Evolutionary conservation across 2,113 vertebrate species (phyloP), one percentile per base, ranked within the genome.

Genomic region (Psephotus haematonotus): DNA sequence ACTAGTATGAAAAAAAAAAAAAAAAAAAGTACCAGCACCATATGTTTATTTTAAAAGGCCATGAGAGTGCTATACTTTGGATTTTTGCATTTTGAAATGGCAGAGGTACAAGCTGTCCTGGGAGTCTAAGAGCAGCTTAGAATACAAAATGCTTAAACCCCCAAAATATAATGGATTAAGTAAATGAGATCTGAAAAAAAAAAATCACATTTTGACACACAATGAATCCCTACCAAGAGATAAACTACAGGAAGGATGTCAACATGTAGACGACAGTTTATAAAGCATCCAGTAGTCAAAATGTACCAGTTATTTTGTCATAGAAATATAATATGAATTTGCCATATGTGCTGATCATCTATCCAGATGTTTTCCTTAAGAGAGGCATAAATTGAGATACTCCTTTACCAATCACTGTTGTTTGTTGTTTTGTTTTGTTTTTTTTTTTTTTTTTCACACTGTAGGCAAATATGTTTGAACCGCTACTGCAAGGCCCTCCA

Each of bases 361-460:
- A 15, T 24, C 9, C 17, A 57, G 17, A n/a, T 71, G 13, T 80
- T 93, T 80, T 82, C 10, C 6, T 9, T 52, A 6, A 35, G 18
- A 77, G 12, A 62, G 49, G 16, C 8, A 93, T 31, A 95, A 92
- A 67, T 88, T 35, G 59, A 77, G 11, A 11, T 13, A 47, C 3
- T 9, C 12, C 24, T 87, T 84, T 49, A 41, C 5, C 14, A 59
- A 22, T 1, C 2, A 10, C 3, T 43, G 59, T 10, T 35, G 59
- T n/a, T n/a, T n/a, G 55, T 14, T n/a, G 13, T 0, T 2, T 75
- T n/a, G 13, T 0, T 2, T 75, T 71, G 0, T 2, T 75, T 3
- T 0, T 2, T 75, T 3, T 2, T 50, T 4, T 24, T 71, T 50
- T n/a, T 46, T 33, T 20, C 25, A 33, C 7, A 41, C 5, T 60